These are phyloP conservation scores for Neodontobutis hainanensis DNA, from an alignment of 2,113 vertebrate species.

Conservation along the genomic window DNA sequence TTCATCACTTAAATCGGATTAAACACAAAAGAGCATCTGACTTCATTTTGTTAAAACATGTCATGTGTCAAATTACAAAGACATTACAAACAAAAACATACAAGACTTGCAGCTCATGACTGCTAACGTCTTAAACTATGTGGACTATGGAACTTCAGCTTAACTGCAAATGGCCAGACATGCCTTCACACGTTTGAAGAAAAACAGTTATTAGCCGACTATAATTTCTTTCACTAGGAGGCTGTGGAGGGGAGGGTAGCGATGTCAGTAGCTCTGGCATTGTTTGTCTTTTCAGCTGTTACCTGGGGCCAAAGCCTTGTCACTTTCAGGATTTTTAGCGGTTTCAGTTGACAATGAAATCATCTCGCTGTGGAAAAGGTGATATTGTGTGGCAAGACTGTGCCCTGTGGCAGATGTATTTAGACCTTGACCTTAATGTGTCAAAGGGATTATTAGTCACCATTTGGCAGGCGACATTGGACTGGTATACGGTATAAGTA, in stretches of 20 bases:
- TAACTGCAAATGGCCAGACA: constrained; percentile 24
- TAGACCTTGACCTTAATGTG: constrained; percentile 16
- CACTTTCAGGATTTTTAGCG: constrained; percentile 28
- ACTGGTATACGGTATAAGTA: constrained; percentile 13
- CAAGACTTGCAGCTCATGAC: constrained; percentile 13
- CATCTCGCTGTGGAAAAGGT: constrained; percentile 54
- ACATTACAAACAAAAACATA: no score
- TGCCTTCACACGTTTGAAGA: constrained; percentile 18
- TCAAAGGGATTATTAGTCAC: constrained; percentile 26
- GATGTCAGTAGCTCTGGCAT: constrained; percentile 33
- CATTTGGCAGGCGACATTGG: constrained; percentile 10
- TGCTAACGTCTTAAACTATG: constrained; percentile 47
- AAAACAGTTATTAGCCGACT: constrained; percentile 53
- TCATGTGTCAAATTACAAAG: no score
- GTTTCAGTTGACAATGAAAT: constrained; percentile 68
- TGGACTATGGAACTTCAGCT: constrained; percentile 30
- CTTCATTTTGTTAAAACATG: no score
- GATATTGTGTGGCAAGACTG: constrained; percentile 37
- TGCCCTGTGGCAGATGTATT: constrained; percentile 38
- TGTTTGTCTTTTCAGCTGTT: constrained; percentile 52
- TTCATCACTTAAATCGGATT: neutral
- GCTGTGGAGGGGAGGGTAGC: constrained; percentile 35
- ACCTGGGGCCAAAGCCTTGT: constrained; percentile 55
- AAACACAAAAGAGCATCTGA: no score
- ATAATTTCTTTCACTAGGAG: constrained; percentile 46